These are phyloP conservation scores for Rhineura floridana DNA, from an alignment of 2,113 vertebrate species.

Conservation along the genomic window DNA sequence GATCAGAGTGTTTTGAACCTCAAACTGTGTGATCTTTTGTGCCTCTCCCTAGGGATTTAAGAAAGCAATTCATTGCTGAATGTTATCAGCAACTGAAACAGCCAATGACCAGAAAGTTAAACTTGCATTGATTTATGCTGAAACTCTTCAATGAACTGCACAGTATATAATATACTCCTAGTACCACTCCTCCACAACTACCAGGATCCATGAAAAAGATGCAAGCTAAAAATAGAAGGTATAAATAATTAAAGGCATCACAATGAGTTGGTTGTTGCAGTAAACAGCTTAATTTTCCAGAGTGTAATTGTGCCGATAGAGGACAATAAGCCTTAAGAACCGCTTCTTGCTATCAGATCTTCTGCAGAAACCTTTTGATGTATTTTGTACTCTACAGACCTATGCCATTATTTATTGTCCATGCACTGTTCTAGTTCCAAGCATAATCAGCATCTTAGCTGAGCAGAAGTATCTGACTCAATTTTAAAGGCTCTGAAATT, in stretches of 20 bases:
- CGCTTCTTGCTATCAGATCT: background rate
- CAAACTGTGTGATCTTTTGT: background rate
- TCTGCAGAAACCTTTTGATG: conserved; percentile 24
- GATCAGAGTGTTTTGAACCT: too few relatives aligned
- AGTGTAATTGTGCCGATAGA: conserved; percentile 12
- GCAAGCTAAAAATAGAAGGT: background rate
- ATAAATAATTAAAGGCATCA: conserved; percentile 29
- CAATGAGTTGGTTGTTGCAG: background rate
- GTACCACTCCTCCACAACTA: background rate
- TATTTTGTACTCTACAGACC: conserved; percentile 2
- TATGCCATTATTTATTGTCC: background rate
- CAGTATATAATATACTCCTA: conserved; percentile 8
- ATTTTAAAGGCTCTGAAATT: conserved; percentile 35
- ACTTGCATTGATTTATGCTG: conserved; percentile 36
- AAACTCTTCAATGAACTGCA: conserved; percentile 12
- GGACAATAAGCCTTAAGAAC: background rate
- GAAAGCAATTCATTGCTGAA: background rate
- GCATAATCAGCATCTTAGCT: conserved; percentile 2
- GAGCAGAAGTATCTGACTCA: background rate
- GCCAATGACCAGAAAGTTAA: background rate
- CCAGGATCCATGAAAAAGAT: conserved; percentile 25
- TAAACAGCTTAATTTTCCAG: conserved; percentile 34
- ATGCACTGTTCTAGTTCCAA: background rate
- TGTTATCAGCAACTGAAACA: conserved; percentile 6
- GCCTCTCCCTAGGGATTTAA: background rate